These are phyloP conservation scores for Lobophora halterata DNA, from an alignment of 2,888 invertebrate species.

Conservation along the genomic window DNA sequence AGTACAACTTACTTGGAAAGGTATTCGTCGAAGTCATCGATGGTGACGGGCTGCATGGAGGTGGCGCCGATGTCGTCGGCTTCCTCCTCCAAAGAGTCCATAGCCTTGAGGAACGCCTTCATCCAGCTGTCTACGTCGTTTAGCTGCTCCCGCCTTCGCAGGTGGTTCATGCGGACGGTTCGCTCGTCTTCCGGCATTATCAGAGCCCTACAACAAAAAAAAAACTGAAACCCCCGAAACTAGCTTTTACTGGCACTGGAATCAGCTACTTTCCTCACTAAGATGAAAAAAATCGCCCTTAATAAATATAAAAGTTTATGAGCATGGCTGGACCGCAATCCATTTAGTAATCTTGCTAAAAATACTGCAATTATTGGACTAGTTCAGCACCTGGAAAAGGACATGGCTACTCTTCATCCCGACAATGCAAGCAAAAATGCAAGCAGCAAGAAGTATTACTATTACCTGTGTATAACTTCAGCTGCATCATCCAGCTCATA, in stretches of 20 bases:
- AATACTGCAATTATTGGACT: too few species aligned
- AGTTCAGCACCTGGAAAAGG: too few species aligned
- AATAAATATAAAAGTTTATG: too few species aligned
- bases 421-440: slow-evolving; percentile 11
- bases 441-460: not conserved
- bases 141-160: slow-evolving; percentile 88
- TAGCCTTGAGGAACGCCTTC: slow-evolving; percentile 91
- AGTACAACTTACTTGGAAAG: slow-evolving; percentile 91
- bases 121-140: slow-evolving; percentile 95
- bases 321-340: too few species aligned
- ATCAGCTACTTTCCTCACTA: too few species aligned
- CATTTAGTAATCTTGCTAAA: too few species aligned
- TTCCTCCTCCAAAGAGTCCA: slow-evolving; percentile 91
- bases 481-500: slow-evolving; percentile 94
- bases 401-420: too few species aligned
- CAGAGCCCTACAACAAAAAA: slow-evolving; percentile 81
- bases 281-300: too few species aligned
- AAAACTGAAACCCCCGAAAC: not conserved
- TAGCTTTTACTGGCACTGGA: too few species aligned
- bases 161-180: slow-evolving; percentile 91
- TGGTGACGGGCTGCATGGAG: slow-evolving; percentile 93
- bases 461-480: slow-evolving; percentile 89
- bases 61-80: slow-evolving; percentile 91
- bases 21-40: slow-evolving; percentile 95
- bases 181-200: slow-evolving; percentile 96